Base-by-base conservation (phyloP, 2,797 vertebrate species). In the Tokudaia tokunoshimensis region DNA sequence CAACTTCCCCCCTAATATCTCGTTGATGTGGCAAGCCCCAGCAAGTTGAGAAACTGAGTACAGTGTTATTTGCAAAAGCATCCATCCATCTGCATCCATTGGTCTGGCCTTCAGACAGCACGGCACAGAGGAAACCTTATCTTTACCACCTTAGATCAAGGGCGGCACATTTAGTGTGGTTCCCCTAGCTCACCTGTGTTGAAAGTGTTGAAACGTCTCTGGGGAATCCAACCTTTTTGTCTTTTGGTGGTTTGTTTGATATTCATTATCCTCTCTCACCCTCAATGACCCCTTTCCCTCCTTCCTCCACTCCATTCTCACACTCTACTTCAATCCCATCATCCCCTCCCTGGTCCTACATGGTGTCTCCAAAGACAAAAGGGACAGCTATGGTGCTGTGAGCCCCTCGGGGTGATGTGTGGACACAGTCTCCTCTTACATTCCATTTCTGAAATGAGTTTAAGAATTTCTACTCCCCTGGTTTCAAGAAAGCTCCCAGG, bases 171-270 rank as follows among this genome's bases (percentile, higher is more conserved):
- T 94, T 82, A 75, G 74, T 17, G 82, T 88, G 57, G 55, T 75
- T 86, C 94, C 83, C 57, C 83, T 94, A 85, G 76, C 61, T 93
- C 57, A 74, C 93, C 97, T 94, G 91, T 88, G 96, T 93, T 89
- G 59, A 65, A 96, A 96, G 86, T 97, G 90, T 97, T 50, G 82
- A 95, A 97, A 96, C 70, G 72, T 95, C 96, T 91, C 88, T n/a
- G 55, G 89, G 70, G 75, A 95, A 88, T 91, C 65, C 86, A 63
- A 63, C 61, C 88, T 92, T 94, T 92, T 95, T 57, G 24, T 22
- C 88, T 92, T 94, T 2, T 93, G 87, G 81, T 0, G 0, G 91
- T 98, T 91, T 93, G 96, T 98, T 98, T 98, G 92, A 96, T 95
- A 97, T 84, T 8, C 81, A 44, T 81, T 52, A 31, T 20, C 91